Base-by-base conservation (phyloP, 2,888 invertebrate genomes). In the Drosophila yooni region DNA sequence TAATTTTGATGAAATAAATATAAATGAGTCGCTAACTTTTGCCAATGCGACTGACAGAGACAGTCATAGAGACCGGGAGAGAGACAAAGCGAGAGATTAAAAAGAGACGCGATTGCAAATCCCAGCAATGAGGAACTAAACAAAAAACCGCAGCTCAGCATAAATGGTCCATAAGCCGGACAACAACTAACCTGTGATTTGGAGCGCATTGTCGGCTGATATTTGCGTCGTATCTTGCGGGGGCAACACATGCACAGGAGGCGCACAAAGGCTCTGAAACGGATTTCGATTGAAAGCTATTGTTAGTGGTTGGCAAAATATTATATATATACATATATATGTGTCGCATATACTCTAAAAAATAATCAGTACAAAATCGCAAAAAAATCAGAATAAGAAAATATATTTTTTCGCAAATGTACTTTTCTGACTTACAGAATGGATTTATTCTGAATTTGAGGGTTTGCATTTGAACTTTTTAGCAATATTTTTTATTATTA, bases 221-320 rank as follows among this genome's bases (percentile, higher is more conserved):
- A 97, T 93, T 96, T 96, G 92, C 96, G 94, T 82, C 96, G 94
- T 85, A 97, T 94, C 91, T 96, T 96, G 83, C 97, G 94, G 2
- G 97, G 97, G 93, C 97, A 98, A 94, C 98, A 98, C 54, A 96
- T 96, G 94, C 98, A 98, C 70, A 99, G 94, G 88, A 99, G 97
- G 91, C 98, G 95, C 66, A 97, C 95, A 93, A 99, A 99, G 27
- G 99, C 99, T 93, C 98, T 98, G 96, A 29, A 96, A 95, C 53
- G 40, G 50, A 68, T 51, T 43, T 15, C 54, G 60, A 50, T 33
- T 54, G 34, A 51, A 43, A 36, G 11, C n/a, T 8, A 13, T 18
- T 56, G 38, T 56, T 29, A 56, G 29, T 38, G 36, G n/a, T 29
- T 6, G n/a, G 6, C 27, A 27, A 27, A 15, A 25, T 46, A 46